These are phyloP conservation scores for Nasonia longicornis DNA, from an alignment of 1,140 invertebrate species.

Conservation along the genomic window DNA sequence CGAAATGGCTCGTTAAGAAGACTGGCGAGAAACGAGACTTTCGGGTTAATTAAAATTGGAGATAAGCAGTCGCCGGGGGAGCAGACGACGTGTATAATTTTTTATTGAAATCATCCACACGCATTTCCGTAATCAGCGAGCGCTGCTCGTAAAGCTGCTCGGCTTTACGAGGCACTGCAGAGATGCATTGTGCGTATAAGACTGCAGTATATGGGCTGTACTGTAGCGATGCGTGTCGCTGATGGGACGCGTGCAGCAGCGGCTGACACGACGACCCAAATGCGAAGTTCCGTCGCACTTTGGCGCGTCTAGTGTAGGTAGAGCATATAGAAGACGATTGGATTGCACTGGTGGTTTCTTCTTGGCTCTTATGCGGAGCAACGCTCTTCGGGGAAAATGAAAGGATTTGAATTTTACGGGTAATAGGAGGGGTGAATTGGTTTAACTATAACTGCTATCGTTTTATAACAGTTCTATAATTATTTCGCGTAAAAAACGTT, in stretches of 20 bases:
- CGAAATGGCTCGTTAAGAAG: not conserved
- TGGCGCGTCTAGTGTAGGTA: not conserved
- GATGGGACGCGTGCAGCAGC: not conserved
- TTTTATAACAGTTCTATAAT: too few relatives aligned
- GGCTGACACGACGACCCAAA: slow-evolving; percentile 9
- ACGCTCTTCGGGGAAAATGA: too few relatives aligned
- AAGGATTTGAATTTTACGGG: too few relatives aligned
- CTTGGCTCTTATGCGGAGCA: too few relatives aligned
- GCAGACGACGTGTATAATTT: not conserved
- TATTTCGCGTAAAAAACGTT: too few relatives aligned
- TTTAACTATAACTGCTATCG: too few relatives aligned
- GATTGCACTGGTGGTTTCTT: too few relatives aligned
- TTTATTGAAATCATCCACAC: slow-evolving; percentile 18
- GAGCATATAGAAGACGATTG: not conserved
- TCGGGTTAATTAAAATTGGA: slow-evolving; percentile 14
- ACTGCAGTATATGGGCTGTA: not conserved
- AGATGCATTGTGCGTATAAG: not conserved
- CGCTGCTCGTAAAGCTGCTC: not conserved
- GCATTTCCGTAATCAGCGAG: slow-evolving; percentile 37
- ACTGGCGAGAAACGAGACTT: not conserved
- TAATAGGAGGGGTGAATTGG: too few relatives aligned
- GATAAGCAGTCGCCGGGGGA: not conserved
- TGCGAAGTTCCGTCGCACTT: slow-evolving; percentile 21
- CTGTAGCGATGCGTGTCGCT: not conserved
- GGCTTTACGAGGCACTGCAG: too few relatives aligned